These are phyloP conservation scores for Steinernema feltiae DNA, from an alignment of 1,140 invertebrate species.

Conservation along the genomic window DNA sequence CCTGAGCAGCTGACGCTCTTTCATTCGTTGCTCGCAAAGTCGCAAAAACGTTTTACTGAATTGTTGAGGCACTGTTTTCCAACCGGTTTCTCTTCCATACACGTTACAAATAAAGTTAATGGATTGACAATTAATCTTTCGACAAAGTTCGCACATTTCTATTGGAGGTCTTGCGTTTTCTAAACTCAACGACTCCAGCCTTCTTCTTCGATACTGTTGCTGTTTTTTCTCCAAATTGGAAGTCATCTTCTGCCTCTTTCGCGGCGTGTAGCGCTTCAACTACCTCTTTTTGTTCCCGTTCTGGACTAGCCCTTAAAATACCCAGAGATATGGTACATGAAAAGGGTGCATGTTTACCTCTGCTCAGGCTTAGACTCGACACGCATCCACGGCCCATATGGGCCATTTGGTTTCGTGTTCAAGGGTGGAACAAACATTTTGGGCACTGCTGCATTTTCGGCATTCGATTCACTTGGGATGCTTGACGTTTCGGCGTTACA, in stretches of 20 bases:
- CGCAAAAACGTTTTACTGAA: too few species aligned
- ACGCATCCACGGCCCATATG: neutral
- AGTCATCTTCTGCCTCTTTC: constrained; percentile 3
- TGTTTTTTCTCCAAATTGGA: constrained; percentile 26
- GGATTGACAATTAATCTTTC: neutral
- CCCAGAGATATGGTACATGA: too few species aligned
- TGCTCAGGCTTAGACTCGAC: neutral
- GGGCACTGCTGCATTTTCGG: constrained; percentile 12
- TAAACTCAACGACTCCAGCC: constrained; percentile 35
- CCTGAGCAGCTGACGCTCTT: neutral
- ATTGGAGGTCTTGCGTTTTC: constrained; percentile 17
- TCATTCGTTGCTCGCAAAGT: too few species aligned
- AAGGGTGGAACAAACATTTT: neutral
- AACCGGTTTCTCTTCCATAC: neutral
- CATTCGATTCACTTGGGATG: neutral
- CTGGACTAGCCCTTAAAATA: too few species aligned
- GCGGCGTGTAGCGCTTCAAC: constrained; percentile 6
- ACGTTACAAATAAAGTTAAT: neutral
- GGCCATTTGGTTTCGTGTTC: neutral
- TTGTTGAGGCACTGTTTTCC: neutral
- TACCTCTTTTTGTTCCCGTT: constrained; percentile 8
- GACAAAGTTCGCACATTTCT: neutral
- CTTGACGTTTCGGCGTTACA: neutral
- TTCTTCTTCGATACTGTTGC: constrained; percentile 34
- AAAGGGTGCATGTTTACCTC: neutral